Evolutionary conservation across 2,888 invertebrate genomes (phyloP), one percentile per base, ranked within the genome.

Genomic region (Leucoptera coffeella): DNA sequence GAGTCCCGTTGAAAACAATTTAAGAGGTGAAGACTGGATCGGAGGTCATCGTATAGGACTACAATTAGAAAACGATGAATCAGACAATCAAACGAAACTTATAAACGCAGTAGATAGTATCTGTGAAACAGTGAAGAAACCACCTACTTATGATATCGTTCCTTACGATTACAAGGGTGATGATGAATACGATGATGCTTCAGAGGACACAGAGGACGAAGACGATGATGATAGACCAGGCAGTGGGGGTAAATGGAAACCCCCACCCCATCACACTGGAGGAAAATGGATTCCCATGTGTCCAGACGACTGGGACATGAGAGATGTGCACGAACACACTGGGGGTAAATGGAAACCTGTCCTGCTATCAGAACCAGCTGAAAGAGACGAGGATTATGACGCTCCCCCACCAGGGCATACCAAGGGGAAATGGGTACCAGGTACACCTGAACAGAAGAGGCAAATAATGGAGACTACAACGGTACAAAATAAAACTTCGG

Each of bases 381-480:
- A 71, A 12, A 55, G 74, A 14, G 65, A 67, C 11, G 69, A 73
- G 28, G 62, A 72, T 40, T 67, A 65, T 38, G 69, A 62, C 27
- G 73, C 74, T 35, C 84, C 83, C 2, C 82, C 83, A 1, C 78
- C 80, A 3, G 76, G 74, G 20, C 77, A 85, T 38, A 85, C 85
- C 0, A 80, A 79, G 47, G 86, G 85, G 1, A 90, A 90, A 64
- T 89, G 88, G 88, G 75, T 85, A 26, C 87, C 86, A 1, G 83
- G 83, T 38, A 73, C 50, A 20, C 51, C 57, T 27, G 69, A 69
- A 24, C 33, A 35, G 20, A 71, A 69, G 52, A 71, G 48, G 36
- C 77, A 64, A 47, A 77, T 55, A 29, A 74, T 57, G 72, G 72
- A 58, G 42, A 73, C 50, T 28, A n/a, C n/a, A n/a, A 77, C 54